Conservation (phyloP, 2,113 vertebrate genomes). For the Monopterus albus region DNA sequence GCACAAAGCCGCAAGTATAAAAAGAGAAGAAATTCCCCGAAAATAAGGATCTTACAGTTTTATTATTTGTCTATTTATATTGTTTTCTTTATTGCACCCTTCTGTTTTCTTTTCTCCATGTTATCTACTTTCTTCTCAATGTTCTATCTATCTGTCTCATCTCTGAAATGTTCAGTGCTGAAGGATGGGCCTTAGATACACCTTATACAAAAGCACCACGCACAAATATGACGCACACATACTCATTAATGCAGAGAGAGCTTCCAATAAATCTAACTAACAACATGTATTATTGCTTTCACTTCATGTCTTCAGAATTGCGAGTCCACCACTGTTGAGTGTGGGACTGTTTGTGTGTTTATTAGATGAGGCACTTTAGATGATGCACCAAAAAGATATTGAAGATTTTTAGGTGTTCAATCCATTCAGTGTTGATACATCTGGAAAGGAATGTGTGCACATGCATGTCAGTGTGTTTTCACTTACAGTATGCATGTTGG, state of each 20-base stretch:
- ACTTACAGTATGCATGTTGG: background rate
- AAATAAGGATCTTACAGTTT: constrained; percentile 7
- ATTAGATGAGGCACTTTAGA: background rate
- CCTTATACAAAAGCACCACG: constrained; percentile 16
- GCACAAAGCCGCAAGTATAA: constrained; percentile 14
- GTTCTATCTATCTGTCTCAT: constrained; percentile 21
- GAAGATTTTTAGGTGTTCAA: constrained; percentile 14
- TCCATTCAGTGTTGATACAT: constrained; percentile 8
- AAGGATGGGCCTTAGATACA: constrained; percentile 39
- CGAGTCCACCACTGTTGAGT: no score
- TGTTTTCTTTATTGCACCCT: constrained; percentile 9
- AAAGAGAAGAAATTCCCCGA: background rate
- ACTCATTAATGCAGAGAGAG: constrained; percentile 14
- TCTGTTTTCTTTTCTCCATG: constrained; percentile 2
- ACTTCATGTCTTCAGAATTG: constrained; percentile 9
- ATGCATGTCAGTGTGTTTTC: background rate
- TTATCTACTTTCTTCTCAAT: constrained; percentile 37
- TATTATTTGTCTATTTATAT: background rate
- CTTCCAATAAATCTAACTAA: constrained; percentile 27
- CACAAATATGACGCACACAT: constrained; percentile 14
- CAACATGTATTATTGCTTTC: constrained; percentile 26
- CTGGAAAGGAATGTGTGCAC: background rate
- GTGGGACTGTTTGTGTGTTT: background rate
- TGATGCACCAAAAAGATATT: constrained; percentile 12
- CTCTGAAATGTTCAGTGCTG: constrained; percentile 42